Conservation (phyloP, 2,113 vertebrate genomes). For the Oncorhynchus clarkii region DNA sequence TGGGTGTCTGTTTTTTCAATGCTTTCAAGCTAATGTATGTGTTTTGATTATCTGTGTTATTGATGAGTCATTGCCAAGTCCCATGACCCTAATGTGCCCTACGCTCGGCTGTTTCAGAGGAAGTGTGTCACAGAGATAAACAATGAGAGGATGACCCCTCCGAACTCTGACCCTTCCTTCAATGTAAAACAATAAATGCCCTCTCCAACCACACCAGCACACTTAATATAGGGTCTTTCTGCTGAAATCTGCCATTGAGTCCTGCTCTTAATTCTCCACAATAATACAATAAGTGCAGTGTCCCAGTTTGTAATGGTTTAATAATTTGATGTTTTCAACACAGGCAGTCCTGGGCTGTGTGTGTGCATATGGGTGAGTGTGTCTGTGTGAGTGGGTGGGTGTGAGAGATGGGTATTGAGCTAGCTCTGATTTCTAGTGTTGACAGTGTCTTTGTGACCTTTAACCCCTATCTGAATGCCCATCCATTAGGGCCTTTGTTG, state of each 20-base stretch:
- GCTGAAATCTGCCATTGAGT: not conserved
- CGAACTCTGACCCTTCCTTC: slow-evolving; percentile 5
- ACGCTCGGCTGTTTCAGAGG: slow-evolving; percentile 6
- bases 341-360: not conserved
- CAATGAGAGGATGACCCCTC: slow-evolving; percentile 17
- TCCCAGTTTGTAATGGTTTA: not conserved
- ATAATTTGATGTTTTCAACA: not conserved
- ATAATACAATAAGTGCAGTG: not conserved
- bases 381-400: slow-evolving; percentile 10
- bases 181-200: slow-evolving; percentile 3
- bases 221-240: not conserved
- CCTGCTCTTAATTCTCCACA: not conserved
- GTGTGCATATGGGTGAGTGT: slow-evolving; percentile 14
- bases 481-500: slow-evolving; percentile 62
- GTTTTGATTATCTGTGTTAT: slow-evolving; percentile 62
- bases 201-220: not conserved
- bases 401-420: slow-evolving; percentile 38
- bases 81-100: slow-evolving; percentile 14
- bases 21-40: slow-evolving; percentile 53
- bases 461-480: slow-evolving; percentile 63
- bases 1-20: slow-evolving; percentile 27
- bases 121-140: slow-evolving; percentile 41
- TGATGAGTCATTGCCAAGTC: slow-evolving; percentile 35
- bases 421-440: slow-evolving; percentile 64
- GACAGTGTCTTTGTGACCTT: slow-evolving; percentile 64